phyloP scores from a whole-genome alignment of 2,888 invertebrate species.

The Gymnosoma rotundatum region DNA sequence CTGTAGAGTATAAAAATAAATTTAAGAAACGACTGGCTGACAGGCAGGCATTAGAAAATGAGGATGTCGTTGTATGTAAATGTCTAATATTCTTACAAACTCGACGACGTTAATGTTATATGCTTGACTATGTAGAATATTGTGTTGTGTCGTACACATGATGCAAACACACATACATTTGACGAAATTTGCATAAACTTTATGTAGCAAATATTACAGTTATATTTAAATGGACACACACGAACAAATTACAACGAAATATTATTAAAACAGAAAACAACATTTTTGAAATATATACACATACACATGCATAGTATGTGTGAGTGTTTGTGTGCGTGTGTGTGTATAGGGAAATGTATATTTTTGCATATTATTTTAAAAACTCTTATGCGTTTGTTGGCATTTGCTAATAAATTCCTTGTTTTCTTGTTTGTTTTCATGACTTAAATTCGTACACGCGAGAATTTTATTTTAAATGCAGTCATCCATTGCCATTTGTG shows the following conservation, averaged over 20 bases:
- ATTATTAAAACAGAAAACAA: background rate
- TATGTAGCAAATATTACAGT: slow-evolving; percentile 60
- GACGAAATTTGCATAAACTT: slow-evolving; percentile 63
- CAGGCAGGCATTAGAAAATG: slow-evolving; percentile 37
- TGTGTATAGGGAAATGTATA: slow-evolving; percentile 36
- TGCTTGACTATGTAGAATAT: slow-evolving; percentile 58
- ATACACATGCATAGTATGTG: background rate
- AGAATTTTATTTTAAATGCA: slow-evolving; percentile 25
- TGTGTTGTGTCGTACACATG: slow-evolving; percentile 19
- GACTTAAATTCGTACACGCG: slow-evolving; percentile 61
- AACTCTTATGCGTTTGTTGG: slow-evolving; percentile 63
- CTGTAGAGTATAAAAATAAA: slow-evolving; percentile 4
- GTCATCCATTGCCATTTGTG: no score
- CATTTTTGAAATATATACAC: background rate
- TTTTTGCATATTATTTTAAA: slow-evolving; percentile 54
- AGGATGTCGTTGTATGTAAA: slow-evolving; percentile 66
- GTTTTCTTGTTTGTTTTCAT: slow-evolving; percentile 58
- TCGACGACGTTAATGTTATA: slow-evolving; percentile 58
- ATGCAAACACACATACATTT: slow-evolving; percentile 25
- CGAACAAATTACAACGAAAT: slow-evolving; percentile 51
- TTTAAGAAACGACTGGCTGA: slow-evolving; percentile 28
- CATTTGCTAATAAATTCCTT: slow-evolving; percentile 66
- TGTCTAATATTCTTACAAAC: slow-evolving; percentile 68
- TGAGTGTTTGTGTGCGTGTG: background rate
- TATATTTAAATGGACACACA: slow-evolving; percentile 59